These are phyloP conservation scores for Phataginus tetradactyla DNA, from an alignment of 2,797 vertebrate species.

Conservation along the genomic window DNA sequence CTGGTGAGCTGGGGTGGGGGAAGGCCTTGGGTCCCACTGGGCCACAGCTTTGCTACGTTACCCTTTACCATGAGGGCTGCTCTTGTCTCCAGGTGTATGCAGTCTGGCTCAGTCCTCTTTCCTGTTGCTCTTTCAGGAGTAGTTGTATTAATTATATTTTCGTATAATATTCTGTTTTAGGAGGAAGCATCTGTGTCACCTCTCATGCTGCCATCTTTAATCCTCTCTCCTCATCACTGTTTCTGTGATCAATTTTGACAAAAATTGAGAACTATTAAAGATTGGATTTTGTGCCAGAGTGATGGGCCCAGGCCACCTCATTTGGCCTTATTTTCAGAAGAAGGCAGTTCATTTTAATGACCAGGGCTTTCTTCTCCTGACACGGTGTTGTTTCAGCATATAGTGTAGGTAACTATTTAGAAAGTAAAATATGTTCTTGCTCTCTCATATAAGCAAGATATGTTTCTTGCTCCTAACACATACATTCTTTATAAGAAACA, in stretches of 20 bases:
- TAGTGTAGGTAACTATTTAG: not conserved
- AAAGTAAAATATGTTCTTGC: not conserved
- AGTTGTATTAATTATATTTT: no score
- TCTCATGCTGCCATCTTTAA: no score
- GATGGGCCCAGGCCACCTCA: no score
- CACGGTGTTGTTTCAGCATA: not conserved
- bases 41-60: no score
- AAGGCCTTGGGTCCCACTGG: no score
- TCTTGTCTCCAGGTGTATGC: no score
- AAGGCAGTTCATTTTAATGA: not conserved
- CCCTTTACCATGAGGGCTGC: no score
- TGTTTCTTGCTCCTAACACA: not conserved
- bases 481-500: not conserved
- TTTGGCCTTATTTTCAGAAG: not conserved
- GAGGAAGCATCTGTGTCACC: no score
- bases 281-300: not conserved
- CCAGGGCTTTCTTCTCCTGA: fast-evolving
- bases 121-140: no score
- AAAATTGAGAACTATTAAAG: not conserved
- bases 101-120: no score
- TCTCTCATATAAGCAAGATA: not conserved
- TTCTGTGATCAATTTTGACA: not conserved
- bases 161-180: no score
- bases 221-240: not conserved
- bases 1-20: no score